Percentiles rank a stretch among this genome's conserved stretches.
Conservation (phyloP, 2,888 invertebrate genomes). For the Hypena proboscidalis region DNA sequence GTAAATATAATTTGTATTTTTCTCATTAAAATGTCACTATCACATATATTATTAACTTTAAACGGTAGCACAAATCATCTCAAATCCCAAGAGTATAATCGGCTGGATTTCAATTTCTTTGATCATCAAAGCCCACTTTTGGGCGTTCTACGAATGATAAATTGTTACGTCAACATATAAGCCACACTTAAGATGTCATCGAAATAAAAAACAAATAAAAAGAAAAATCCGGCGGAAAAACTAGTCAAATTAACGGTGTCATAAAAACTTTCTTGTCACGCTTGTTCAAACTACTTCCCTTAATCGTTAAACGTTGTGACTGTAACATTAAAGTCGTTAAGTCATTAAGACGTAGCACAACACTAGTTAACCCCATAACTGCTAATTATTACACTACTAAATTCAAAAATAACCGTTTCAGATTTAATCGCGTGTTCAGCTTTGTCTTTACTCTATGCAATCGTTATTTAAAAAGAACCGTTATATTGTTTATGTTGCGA, state of each 20-base stretch:
- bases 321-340: constrained; percentile 60
- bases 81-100: constrained; percentile 5
- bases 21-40: neutral
- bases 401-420: constrained; percentile 54
- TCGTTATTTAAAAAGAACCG: constrained; percentile 16
- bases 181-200: constrained; percentile 26
- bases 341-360: no score
- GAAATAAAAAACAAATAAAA: constrained; percentile 30
- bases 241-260: constrained; percentile 40
- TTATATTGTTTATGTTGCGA: constrained; percentile 12
- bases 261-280: constrained; percentile 52
- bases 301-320: constrained; percentile 60
- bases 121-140: constrained; percentile 28
- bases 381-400: constrained; percentile 66
- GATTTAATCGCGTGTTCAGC: constrained; percentile 48
- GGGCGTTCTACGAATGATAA: constrained; percentile 18
- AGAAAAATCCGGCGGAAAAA: constrained; percentile 39
- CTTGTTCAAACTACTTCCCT: constrained; percentile 64
- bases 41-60: neutral
- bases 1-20: no score
- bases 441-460: constrained; percentile 37
- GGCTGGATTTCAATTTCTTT: constrained; percentile 11
- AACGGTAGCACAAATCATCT: constrained; percentile 3
- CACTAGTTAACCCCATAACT: constrained; percentile 57
- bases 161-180: constrained; percentile 29